phyloP scores from a whole-genome alignment of 2,797 vertebrate species.

The Micromesistius poutassou region DNA sequence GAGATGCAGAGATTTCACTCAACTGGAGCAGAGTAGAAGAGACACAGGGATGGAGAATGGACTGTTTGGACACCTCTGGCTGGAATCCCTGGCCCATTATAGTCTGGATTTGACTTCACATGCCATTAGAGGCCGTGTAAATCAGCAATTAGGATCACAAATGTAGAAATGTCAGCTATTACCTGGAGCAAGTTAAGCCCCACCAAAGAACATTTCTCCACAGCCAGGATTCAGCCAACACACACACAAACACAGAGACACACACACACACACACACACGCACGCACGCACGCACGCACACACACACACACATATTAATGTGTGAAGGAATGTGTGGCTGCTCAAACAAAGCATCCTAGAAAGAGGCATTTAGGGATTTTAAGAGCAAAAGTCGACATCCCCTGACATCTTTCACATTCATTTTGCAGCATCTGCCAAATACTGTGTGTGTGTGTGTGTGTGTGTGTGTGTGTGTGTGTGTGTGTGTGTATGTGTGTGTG shows the following conservation, averaged over 20 bases:
- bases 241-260: conserved; percentile 8
- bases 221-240: conserved; percentile 20
- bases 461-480: neutral
- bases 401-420: no score
- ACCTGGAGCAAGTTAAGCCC: conserved; percentile 55
- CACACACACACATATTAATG: conserved; percentile 4
- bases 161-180: conserved; percentile 69
- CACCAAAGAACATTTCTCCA: conserved; percentile 34
- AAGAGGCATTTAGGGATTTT: neutral
- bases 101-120: conserved; percentile 59
- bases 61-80: conserved; percentile 65
- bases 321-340: neutral
- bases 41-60: conserved; percentile 48
- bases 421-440: neutral
- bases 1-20: conserved; percentile 63
- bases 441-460: neutral
- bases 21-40: conserved; percentile 51
- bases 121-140: conserved; percentile 63
- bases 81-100: conserved; percentile 61
- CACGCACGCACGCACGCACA: conserved; percentile 13
- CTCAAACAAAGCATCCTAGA: neutral
- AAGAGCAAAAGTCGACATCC: neutral
- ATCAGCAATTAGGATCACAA: conserved; percentile 71
- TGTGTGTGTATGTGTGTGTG: neutral
- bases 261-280: neutral